Percentiles rank a stretch among this genome's conserved stretches.
Conservation (phyloP, 2,888 invertebrate genomes). For the Melieria omissa region DNA sequence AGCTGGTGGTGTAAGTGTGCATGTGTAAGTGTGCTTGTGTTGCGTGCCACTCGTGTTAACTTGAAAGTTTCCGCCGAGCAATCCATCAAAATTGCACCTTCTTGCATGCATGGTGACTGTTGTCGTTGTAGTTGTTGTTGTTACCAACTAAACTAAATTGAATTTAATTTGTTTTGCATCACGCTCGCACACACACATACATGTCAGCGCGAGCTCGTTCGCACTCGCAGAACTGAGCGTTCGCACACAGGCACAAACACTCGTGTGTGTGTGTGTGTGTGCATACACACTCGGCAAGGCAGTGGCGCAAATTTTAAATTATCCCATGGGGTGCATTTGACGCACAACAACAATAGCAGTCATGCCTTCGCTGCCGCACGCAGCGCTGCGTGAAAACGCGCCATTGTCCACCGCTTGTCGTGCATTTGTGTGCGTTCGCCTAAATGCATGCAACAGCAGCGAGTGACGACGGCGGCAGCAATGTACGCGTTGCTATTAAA, state of each 20-base stretch:
- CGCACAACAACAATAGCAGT: too few relatives aligned
- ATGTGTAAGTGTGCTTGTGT: not conserved
- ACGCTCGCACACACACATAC: slow-evolving; percentile 49
- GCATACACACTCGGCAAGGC: not conserved
- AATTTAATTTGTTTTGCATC: slow-evolving; percentile 62
- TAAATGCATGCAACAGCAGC: slow-evolving; percentile 36
- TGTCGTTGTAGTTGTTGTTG: slow-evolving; percentile 25
- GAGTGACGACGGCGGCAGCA: slow-evolving; percentile 6
- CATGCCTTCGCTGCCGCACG: too few relatives aligned
- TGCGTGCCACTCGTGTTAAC: slow-evolving; percentile 43
- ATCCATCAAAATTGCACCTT: slow-evolving; percentile 66
- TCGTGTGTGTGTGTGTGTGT: slow-evolving; percentile 6
- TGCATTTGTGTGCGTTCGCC: slow-evolving; percentile 11
- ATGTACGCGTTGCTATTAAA: slow-evolving; percentile 37
- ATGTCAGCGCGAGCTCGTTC: too few relatives aligned
- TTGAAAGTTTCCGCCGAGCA: slow-evolving; percentile 52
- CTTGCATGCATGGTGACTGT: slow-evolving; percentile 46
- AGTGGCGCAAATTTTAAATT: slow-evolving; percentile 45
- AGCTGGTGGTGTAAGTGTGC: not conserved
- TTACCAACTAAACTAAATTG: slow-evolving; percentile 54
- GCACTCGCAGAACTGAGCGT: too few relatives aligned
- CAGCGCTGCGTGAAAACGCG: too few relatives aligned
- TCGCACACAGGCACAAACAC: too few relatives aligned
- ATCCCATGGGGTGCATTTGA: slow-evolving; percentile 48
- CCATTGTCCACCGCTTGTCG: too few relatives aligned